Evolutionary conservation across 2,888 invertebrate species (phyloP).

Genomic region (Acronicta aceris): DNA sequence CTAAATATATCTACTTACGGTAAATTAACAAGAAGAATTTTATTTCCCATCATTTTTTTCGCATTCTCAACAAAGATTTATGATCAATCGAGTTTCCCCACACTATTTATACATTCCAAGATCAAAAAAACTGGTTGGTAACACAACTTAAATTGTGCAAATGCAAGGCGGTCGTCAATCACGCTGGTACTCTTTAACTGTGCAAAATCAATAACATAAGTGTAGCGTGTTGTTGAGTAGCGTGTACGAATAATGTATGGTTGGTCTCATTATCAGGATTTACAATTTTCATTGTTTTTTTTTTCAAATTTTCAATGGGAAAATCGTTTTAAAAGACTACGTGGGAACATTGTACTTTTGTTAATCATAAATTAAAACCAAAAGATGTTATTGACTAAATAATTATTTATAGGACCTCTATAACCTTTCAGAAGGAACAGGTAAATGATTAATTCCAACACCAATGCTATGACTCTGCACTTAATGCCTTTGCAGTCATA

Average conservation of each 20-base stretch:
- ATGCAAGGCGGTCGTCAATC: slow-evolving; percentile 55
- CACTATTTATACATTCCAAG: slow-evolving; percentile 44
- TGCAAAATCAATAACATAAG: slow-evolving; percentile 48
- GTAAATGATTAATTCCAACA: not conserved
- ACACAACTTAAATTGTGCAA: slow-evolving; percentile 49
- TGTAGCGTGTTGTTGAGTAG: slow-evolving; percentile 48
- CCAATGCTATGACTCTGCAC: slow-evolving; percentile 28
- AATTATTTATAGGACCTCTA: too few species aligned
- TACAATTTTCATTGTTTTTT: too few species aligned
- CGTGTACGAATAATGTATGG: slow-evolving; percentile 40
- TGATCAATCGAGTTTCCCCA: slow-evolving; percentile 36
- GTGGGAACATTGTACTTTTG: too few species aligned
- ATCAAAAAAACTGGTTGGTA: slow-evolving; percentile 33
- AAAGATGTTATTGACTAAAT: too few species aligned
- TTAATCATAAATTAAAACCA: too few species aligned
- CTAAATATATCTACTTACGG: not conserved
- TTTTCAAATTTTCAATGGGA: not conserved
- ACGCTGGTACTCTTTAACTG: slow-evolving; percentile 36
- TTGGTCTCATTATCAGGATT: slow-evolving; percentile 19
- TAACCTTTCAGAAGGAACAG: not conserved
- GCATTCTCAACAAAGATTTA: slow-evolving; percentile 38
- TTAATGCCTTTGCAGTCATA: slow-evolving; percentile 7
- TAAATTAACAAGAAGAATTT: slow-evolving; percentile 24
- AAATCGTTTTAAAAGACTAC: too few species aligned
- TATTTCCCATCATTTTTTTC: slow-evolving; percentile 17